phyloP scores from a whole-genome alignment of 92 coral and sea anemone genomes.

The Virgularia gustaviana region DNA sequence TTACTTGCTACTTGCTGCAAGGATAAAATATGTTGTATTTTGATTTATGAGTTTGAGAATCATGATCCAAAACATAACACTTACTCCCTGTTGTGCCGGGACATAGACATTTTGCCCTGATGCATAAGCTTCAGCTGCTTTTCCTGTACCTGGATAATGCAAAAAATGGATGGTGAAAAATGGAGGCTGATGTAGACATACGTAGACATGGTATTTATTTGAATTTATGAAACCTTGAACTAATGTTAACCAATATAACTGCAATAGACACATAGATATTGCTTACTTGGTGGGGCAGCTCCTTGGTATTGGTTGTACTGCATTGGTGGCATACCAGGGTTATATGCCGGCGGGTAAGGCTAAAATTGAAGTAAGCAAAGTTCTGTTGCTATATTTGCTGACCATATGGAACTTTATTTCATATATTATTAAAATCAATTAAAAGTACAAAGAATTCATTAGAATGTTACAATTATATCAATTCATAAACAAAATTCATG shows the following conservation, averaged over 20 bases:
- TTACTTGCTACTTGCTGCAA: background rate
- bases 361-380: slow-evolving; percentile 16
- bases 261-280: too few species aligned
- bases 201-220: too few species aligned
- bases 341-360: slow-evolving; percentile 48
- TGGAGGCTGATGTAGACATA: too few species aligned
- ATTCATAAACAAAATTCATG: background rate
- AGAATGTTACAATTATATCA: too few species aligned
- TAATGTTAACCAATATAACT: too few species aligned
- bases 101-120: slow-evolving; percentile 95
- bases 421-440: too few species aligned
- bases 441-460: too few species aligned
- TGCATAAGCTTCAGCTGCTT: slow-evolving; percentile 89
- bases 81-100: slow-evolving; percentile 75
- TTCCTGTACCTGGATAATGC: slow-evolving; percentile 56
- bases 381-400: background rate
- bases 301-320: slow-evolving; percentile 29
- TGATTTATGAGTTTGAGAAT: background rate
- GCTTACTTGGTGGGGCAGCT: slow-evolving; percentile 23
- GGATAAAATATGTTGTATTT: background rate
- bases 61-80: background rate
- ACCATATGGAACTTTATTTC: background rate
- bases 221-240: too few species aligned
- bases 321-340: slow-evolving; percentile 31
- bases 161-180: too few species aligned